Base-by-base conservation (phyloP, 2,797 vertebrate genomes). In the Chromobotia macracanthus region DNA sequence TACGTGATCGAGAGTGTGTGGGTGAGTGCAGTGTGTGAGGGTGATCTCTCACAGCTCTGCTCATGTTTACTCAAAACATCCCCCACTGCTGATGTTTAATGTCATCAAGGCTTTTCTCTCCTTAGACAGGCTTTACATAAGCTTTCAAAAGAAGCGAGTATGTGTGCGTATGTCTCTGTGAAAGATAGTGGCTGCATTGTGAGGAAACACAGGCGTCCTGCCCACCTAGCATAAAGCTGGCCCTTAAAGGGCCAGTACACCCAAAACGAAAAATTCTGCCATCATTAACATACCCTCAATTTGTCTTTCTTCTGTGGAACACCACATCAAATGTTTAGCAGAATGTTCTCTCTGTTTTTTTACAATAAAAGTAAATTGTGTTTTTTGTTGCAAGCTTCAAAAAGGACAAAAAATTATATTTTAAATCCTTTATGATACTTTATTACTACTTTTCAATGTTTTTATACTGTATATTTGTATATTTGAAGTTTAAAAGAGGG, bases 41-140 rank as follows among this genome's bases (percentile, higher is more conserved):
- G 85, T 81, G 84, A 83, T 84, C 84, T 87, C 87, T 89, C 89
- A 85, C 88, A 86, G 84, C 87, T 82, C 60, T 83, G 75, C 77
- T 85, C 82, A 78, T 92, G 90, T 93, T 93, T 91, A 91, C 89
- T 90, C 89, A 88, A 87, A 84, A 84, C 81, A 72, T 87, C 91
- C 86, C 88, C 86, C 81, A 66, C 87, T 83, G 88, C 80, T 88
- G 76, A 84, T 92, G 91, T 90, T 92, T 92, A 91, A 92, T 91
- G 90, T 93, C 90, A 91, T 86, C 83, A 82, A 85, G 85, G 81
- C 84, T 85, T 90, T 89, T 86, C 86, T 89, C 78, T 82, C 66
- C 71, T 75, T 70, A 84, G 66, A 80, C 65, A 74, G 77, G 75
- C 85, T 87, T 89, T 86, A 85, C 84, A 86, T 83, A 87, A 81